Conservation (phyloP, 2,113 vertebrate species). For the Salvelinus namaycush region DNA sequence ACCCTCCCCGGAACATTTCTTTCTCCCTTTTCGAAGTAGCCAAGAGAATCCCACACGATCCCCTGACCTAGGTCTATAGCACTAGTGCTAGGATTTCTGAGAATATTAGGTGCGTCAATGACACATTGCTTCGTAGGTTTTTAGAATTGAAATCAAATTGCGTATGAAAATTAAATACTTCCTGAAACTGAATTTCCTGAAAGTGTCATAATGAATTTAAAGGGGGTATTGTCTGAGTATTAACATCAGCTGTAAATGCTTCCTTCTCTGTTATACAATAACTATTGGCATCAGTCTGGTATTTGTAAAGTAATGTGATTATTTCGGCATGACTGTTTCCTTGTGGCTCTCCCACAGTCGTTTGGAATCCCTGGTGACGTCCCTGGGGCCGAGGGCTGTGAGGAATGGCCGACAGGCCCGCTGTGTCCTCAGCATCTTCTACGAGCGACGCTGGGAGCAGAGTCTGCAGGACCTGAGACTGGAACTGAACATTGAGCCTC, state of each 20-base stretch:
- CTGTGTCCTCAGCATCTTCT: conserved; percentile 87
- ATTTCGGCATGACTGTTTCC: background rate
- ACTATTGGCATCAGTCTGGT: background rate
- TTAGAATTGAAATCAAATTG: too few relatives aligned
- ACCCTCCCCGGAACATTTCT: too few relatives aligned
- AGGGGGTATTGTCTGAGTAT: background rate
- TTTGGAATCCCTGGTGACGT: conserved; percentile 72
- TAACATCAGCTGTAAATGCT: background rate
- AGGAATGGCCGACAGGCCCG: conserved; percentile 73
- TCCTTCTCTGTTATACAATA: background rate
- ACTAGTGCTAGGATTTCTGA: too few relatives aligned
- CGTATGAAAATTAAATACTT: background rate
- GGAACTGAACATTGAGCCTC: conserved; percentile 84
- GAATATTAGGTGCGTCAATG: background rate
- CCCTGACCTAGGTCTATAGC: too few relatives aligned
- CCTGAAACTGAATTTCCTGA: background rate
- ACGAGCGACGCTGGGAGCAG: conserved; percentile 92
- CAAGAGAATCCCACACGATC: too few relatives aligned
- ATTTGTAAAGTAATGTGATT: background rate
- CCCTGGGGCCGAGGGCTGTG: conserved; percentile 89
- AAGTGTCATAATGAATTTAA: background rate
- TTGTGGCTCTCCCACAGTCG: conserved; percentile 64
- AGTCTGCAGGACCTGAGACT: conserved; percentile 78
- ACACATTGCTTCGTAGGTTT: background rate
- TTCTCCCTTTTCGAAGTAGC: too few relatives aligned